These are phyloP conservation scores for Pongo pygmaeus DNA, from an alignment of 2,113 vertebrate species.

Conservation along the genomic window DNA sequence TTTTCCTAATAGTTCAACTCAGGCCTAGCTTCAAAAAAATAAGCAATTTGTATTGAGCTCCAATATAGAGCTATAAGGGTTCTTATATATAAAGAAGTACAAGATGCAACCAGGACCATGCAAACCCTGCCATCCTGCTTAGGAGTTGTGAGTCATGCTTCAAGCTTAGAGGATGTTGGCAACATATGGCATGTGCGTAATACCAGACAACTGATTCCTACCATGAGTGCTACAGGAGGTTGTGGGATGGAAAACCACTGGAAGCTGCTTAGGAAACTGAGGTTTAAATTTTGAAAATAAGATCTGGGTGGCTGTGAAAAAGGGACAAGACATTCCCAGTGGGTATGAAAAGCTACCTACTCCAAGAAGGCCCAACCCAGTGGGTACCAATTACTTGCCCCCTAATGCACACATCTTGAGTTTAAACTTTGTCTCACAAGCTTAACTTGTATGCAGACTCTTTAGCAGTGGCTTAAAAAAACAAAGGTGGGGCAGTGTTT, in stretches of 20 bases:
- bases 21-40: background rate
- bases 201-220: background rate
- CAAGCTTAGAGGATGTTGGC: background rate
- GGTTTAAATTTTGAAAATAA: background rate
- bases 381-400: background rate
- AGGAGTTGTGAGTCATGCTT: background rate
- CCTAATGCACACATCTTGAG: background rate
- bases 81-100: background rate
- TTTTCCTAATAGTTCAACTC: background rate
- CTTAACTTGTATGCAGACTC: background rate
- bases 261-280: background rate
- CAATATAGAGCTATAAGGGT: background rate
- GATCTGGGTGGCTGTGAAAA: background rate
- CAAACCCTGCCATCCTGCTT: background rate
- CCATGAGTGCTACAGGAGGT: background rate
- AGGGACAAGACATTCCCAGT: background rate
- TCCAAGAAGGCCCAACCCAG: background rate
- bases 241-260: background rate
- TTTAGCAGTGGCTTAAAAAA: background rate
- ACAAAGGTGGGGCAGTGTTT: background rate
- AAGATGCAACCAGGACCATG: background rate
- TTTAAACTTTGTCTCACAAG: background rate
- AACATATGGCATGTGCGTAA: background rate
- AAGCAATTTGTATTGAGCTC: background rate
- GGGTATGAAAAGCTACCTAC: background rate